These are phyloP conservation scores for Spilarctia lutea DNA, from an alignment of 2,888 invertebrate species.

Conservation along the genomic window DNA sequence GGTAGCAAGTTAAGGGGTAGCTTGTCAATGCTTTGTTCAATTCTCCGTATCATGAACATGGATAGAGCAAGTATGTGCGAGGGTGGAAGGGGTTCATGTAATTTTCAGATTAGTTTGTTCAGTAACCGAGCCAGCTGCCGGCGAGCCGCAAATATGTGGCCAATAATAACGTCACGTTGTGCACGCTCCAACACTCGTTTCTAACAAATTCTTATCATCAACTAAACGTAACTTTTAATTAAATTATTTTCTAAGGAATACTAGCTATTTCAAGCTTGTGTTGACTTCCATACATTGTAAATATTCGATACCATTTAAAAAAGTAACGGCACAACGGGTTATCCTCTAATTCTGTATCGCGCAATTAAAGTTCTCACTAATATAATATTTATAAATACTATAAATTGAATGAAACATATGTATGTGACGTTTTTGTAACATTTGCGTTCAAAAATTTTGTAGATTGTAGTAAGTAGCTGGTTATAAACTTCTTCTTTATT, in stretches of 20 bases:
- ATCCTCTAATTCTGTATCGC: not conserved
- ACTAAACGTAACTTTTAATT: conserved; percentile 39
- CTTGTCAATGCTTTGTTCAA: conserved; percentile 67
- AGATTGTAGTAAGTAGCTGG: not conserved
- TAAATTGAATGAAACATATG: too few relatives aligned
- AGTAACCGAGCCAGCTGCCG: conserved; percentile 70
- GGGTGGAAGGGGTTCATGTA: conserved; percentile 65
- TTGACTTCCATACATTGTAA: not conserved
- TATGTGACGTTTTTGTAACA: not conserved
- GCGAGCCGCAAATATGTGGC: conserved; percentile 76
- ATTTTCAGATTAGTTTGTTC: conserved; percentile 86
- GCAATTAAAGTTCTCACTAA: not conserved
- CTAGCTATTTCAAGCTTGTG: not conserved
- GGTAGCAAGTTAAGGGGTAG: conserved; percentile 40
- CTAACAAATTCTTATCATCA: conserved; percentile 45
- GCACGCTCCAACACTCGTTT: conserved; percentile 22
- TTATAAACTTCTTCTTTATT: not conserved
- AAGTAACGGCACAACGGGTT: not conserved
- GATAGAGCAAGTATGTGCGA: conserved; percentile 45
- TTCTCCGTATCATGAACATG: conserved; percentile 31
- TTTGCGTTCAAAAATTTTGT: not conserved
- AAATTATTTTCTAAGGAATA: conserved; percentile 20
- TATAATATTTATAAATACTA: not conserved
- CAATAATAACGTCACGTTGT: conserved; percentile 67
- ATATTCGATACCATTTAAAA: not conserved